A percentile compares a stretch with the other conserved stretches of the same genome.
Conservation (phyloP, 2,888 invertebrate species). For the Choristoneura rosaceana region DNA sequence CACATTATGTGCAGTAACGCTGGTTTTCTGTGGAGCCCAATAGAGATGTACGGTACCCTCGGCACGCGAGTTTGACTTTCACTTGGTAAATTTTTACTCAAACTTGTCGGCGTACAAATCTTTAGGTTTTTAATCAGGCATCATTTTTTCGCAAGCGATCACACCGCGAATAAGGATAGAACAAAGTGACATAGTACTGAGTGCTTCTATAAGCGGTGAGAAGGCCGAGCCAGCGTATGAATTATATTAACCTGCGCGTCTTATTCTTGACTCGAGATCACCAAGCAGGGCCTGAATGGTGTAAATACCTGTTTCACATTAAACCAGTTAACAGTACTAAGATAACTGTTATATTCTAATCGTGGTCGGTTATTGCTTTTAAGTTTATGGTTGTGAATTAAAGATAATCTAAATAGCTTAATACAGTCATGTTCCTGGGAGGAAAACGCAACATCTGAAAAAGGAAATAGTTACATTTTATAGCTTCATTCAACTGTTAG, state of each 20-base stretch:
- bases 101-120: no score
- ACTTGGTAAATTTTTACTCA: no score
- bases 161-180: constrained; percentile 10
- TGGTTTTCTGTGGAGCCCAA: no score
- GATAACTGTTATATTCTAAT: constrained; percentile 44
- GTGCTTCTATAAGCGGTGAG: constrained; percentile 72
- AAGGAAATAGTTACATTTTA: background rate
- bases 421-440: background rate
- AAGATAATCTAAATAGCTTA: background rate
- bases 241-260: constrained; percentile 73
- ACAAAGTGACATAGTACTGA: constrained; percentile 9
- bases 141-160: constrained; percentile 3
- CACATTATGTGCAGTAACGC: no score
- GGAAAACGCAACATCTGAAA: background rate
- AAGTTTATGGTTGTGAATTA: background rate
- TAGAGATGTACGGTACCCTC: no score
- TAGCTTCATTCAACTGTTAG: constrained; percentile 2
- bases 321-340: constrained; percentile 79
- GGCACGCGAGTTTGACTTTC: no score
- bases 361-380: background rate
- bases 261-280: constrained; percentile 83
- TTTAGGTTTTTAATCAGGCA: background rate
- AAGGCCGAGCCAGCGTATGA: constrained; percentile 53
- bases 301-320: constrained; percentile 84
- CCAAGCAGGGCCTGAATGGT: constrained; percentile 83